phyloP scores from a whole-genome alignment of 2,888 invertebrate genomes.

The Euzophera pinguis region DNA sequence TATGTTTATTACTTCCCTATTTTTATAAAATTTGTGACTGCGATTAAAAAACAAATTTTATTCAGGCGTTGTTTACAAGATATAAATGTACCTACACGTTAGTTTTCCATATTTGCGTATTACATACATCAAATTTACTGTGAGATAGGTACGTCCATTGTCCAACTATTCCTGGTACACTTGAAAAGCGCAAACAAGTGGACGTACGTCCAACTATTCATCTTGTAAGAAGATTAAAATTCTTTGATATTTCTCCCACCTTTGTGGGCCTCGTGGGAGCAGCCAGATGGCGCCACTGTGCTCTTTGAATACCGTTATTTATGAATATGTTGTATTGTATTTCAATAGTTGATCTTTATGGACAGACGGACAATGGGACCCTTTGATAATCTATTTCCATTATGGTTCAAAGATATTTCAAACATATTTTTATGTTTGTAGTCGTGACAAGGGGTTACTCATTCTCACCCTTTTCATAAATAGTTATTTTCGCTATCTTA shows the following conservation, averaged over 20 bases:
- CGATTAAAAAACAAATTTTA: too few species aligned
- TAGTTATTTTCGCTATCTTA: too few species aligned
- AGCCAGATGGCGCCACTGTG: constrained; percentile 32
- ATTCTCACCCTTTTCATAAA: neutral
- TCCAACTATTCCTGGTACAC: neutral
- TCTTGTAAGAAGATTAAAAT: constrained; percentile 11
- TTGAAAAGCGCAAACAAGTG: neutral
- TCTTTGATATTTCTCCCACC: constrained; percentile 6
- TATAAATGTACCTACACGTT: too few species aligned
- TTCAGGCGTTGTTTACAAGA: too few species aligned
- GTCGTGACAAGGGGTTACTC: neutral
- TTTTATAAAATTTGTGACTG: neutral
- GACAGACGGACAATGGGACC: constrained; percentile 3
- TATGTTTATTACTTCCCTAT: too few species aligned
- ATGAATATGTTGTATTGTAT: constrained; percentile 27
- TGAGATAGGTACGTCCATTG: neutral
- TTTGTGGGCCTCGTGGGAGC: constrained; percentile 25
- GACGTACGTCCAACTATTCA: neutral
- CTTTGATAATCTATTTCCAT: constrained; percentile 2
- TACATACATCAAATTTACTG: neutral
- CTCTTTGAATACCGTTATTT: constrained; percentile 34
- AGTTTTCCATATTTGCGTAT: neutral
- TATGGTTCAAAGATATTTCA: neutral
- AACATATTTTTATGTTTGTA: neutral
- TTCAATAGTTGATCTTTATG: constrained; percentile 1